phyloP scores from a whole-genome alignment of 2,113 vertebrate genomes.

The Perognathus longimembris region DNA sequence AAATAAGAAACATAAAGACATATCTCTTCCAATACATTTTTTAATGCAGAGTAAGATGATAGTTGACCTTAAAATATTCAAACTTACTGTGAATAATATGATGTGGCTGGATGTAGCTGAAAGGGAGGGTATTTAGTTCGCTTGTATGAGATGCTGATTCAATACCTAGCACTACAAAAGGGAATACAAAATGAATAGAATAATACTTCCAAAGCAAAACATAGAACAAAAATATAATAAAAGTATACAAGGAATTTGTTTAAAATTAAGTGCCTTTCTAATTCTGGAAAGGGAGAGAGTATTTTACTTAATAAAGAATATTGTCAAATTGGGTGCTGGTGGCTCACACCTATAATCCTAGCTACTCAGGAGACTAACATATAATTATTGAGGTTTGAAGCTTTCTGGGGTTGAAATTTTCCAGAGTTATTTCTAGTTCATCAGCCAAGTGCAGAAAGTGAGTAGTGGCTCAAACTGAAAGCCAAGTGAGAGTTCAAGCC shows the following conservation, averaged over 20 bases:
- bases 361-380: too few relatives aligned
- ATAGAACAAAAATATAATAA: neutral
- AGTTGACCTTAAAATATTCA: slow-evolving; percentile 38
- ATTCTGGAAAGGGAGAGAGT: neutral
- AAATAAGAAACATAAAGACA: neutral
- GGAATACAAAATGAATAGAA: neutral
- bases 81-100: neutral
- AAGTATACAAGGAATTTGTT: neutral
- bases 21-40: neutral
- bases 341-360: too few relatives aligned
- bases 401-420: too few relatives aligned
- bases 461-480: neutral
- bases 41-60: neutral
- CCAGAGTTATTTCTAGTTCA: too few relatives aligned
- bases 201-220: neutral
- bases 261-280: slow-evolving; percentile 42
- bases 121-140: neutral
- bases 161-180: neutral
- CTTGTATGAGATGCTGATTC: neutral
- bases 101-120: neutral
- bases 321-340: neutral
- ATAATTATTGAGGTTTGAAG: too few relatives aligned
- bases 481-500: too few relatives aligned
- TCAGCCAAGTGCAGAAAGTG: too few relatives aligned
- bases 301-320: slow-evolving; percentile 29